Evolutionary conservation across 2,888 invertebrate genomes (phyloP).

Genomic region (Argyresthia albistria): DNA sequence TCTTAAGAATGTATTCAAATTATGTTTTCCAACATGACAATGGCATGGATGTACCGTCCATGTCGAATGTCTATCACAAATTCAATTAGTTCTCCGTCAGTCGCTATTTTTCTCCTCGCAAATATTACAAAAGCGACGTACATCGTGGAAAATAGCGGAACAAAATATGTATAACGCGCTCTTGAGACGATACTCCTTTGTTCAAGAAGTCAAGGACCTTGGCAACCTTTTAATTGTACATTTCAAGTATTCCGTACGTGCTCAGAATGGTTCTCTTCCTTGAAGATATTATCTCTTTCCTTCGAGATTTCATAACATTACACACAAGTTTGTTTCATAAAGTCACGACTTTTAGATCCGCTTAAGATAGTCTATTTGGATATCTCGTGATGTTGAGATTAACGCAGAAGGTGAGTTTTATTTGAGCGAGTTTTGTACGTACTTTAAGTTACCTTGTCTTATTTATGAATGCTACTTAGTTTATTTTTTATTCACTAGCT

Average conservation of each 20-base stretch:
- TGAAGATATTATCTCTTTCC: constrained; percentile 23
- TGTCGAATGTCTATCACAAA: too few relatives aligned
- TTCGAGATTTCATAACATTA: constrained; percentile 24
- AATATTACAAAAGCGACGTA: too few relatives aligned
- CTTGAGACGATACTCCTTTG: constrained; percentile 19
- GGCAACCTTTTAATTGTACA: constrained; percentile 23
- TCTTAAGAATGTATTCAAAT: too few relatives aligned
- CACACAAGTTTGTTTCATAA: constrained; percentile 11
- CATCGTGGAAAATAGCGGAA: too few relatives aligned
- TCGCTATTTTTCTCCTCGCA: too few relatives aligned
- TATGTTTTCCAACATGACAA: too few relatives aligned
- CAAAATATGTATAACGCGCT: neutral
- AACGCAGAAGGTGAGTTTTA: constrained; percentile 2
- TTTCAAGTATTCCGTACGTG: constrained; percentile 42
- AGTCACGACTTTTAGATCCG: constrained; percentile 17
- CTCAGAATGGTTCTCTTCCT: constrained; percentile 35
- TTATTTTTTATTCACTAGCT: too few relatives aligned
- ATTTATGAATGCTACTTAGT: too few relatives aligned
- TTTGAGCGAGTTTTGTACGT: neutral
- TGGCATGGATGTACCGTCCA: too few relatives aligned
- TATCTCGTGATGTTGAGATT: constrained; percentile 5
- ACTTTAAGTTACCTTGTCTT: too few relatives aligned
- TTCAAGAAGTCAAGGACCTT: constrained; percentile 47
- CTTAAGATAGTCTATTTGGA: constrained; percentile 8
- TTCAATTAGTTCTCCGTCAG: too few relatives aligned